Evolutionary conservation across 1,140 invertebrate species (phyloP).

Genomic region (Potamilus streckersoni): DNA sequence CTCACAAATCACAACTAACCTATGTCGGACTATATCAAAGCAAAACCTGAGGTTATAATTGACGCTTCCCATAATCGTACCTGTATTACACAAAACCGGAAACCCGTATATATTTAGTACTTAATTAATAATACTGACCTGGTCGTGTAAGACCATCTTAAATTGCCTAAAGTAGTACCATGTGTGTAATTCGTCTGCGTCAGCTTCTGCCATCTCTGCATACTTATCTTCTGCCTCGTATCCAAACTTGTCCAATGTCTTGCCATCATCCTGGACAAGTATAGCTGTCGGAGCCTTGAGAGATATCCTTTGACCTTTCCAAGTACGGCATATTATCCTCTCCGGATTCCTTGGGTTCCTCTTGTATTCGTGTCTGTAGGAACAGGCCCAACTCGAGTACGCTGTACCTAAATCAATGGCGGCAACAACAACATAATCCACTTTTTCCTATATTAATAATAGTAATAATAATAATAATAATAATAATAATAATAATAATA

Average conservation of each 20-base stretch:
- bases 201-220: constrained; percentile 1
- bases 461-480: too few relatives aligned
- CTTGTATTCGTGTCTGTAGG: constrained; percentile 27
- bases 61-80: too few relatives aligned
- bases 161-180: constrained; percentile 40
- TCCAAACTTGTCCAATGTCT: constrained; percentile 38
- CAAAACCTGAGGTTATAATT: too few relatives aligned
- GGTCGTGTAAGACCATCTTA: constrained; percentile 38
- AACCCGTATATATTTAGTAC: too few relatives aligned
- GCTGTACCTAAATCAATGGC: constrained; percentile 54
- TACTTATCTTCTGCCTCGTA: constrained; percentile 42
- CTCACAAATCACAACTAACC: too few relatives aligned
- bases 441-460: too few relatives aligned
- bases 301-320: constrained; percentile 52
- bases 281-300: constrained; percentile 34
- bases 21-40: too few relatives aligned
- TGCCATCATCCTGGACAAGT: constrained; percentile 20
- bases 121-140: too few relatives aligned
- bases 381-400: constrained; percentile 38
- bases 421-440: constrained; percentile 16
- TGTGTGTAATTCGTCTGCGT: not conserved
- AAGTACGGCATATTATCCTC: constrained; percentile 23
- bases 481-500: too few relatives aligned
- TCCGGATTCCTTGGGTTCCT: constrained; percentile 22
- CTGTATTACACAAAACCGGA: too few relatives aligned